Evolutionary conservation across 2,888 invertebrate species (phyloP).

Genomic region (Keiferia lycopersicella): DNA sequence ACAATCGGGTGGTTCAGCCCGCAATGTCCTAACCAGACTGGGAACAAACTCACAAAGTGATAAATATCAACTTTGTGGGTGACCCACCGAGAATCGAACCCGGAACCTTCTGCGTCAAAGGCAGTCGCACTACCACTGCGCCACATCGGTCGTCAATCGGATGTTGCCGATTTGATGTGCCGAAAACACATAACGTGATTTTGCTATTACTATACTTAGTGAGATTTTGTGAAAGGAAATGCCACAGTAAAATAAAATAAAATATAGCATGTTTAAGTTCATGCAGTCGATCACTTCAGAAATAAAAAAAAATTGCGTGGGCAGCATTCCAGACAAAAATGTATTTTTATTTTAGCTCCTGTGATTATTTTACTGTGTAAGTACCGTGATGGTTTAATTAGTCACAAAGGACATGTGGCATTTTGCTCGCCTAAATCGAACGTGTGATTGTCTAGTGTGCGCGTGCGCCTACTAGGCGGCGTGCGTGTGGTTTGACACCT

Average conservation of each 20-base stretch:
- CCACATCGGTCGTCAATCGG: too few species aligned
- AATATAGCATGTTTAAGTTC: neutral
- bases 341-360: neutral
- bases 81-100: too few species aligned
- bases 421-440: slow-evolving; percentile 20
- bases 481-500: slow-evolving; percentile 23
- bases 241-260: slow-evolving; percentile 8
- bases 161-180: slow-evolving; percentile 12
- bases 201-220: neutral
- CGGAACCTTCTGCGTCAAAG: too few species aligned
- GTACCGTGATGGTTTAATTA: slow-evolving; percentile 4
- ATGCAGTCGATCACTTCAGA: neutral
- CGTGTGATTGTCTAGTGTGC: slow-evolving; percentile 12
- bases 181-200: slow-evolving; percentile 10
- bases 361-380: slow-evolving; percentile 1
- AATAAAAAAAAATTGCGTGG: neutral
- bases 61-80: too few species aligned
- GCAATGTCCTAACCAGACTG: too few species aligned
- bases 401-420: slow-evolving; percentile 11
- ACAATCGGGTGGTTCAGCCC: too few species aligned
- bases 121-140: too few species aligned
- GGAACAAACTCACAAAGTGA: too few species aligned
- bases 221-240: slow-evolving; percentile 4
- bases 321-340: neutral
- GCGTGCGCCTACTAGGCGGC: slow-evolving; percentile 20